Percentiles rank a stretch among this genome's conserved stretches.
These are phyloP conservation scores for Pollimyrus isidori DNA, from an alignment of 2,113 vertebrate species.

Conservation along the genomic window DNA sequence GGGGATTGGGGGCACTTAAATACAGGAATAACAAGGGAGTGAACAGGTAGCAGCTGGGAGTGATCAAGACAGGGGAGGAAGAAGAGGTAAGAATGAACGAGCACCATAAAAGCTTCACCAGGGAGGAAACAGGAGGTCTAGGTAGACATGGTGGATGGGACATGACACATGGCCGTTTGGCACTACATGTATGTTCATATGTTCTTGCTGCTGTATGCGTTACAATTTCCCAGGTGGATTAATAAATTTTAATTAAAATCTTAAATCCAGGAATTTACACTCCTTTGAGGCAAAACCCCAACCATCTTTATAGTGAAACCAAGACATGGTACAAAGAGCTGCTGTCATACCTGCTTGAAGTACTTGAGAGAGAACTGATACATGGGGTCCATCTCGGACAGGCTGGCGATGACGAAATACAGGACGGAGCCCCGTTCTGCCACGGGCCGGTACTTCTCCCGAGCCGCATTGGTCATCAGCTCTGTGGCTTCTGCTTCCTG, in stretches of 20 bases:
- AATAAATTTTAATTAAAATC: not conserved
- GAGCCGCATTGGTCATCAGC: constrained; percentile 59
- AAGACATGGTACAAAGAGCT: not conserved
- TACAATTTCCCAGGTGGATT: not conserved
- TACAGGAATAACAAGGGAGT: too few species aligned
- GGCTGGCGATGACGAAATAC: constrained; percentile 68
- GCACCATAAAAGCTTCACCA: too few species aligned
- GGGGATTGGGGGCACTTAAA: too few species aligned
- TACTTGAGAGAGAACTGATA: constrained; percentile 80
- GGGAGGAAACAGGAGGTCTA: too few species aligned
- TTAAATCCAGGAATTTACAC: not conserved
- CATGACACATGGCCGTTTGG: not conserved
- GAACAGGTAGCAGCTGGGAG: too few species aligned
- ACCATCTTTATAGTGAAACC: not conserved
- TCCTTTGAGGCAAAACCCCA: not conserved
- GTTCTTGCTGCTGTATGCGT: not conserved
- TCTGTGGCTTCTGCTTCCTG: constrained; percentile 67
- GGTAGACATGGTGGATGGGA: too few species aligned
- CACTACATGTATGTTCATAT: not conserved
- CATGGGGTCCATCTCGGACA: constrained; percentile 74
- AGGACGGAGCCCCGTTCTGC: constrained; percentile 63
- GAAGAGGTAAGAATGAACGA: too few species aligned
- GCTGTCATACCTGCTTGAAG: constrained; percentile 67
- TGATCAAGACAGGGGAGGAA: too few species aligned
- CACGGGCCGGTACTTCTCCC: constrained; percentile 64